These are phyloP conservation scores for Molanna angustata DNA, from an alignment of 2,888 invertebrate genomes.

Conservation along the genomic window DNA sequence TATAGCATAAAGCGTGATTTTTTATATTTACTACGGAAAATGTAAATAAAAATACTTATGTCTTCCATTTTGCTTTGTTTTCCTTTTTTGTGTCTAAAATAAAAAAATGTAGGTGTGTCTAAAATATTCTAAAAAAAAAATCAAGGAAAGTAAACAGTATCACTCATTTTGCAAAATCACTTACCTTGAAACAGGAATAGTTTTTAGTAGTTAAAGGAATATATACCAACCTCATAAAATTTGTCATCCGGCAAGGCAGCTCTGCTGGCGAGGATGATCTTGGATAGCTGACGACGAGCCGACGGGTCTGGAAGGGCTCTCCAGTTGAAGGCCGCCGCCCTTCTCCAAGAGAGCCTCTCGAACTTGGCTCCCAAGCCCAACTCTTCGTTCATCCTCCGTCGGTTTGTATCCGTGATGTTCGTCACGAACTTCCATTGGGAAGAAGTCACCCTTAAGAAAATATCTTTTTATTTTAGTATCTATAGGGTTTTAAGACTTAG, in stretches of 20 bases:
- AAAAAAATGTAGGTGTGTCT: too few relatives aligned
- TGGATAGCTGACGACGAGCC: slow-evolving; percentile 65
- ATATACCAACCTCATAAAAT: slow-evolving; percentile 62
- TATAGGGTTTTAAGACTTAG: too few relatives aligned
- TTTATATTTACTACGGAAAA: too few relatives aligned
- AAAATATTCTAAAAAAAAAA: too few relatives aligned
- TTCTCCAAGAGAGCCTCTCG: slow-evolving; percentile 71
- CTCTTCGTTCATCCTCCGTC: slow-evolving; percentile 68
- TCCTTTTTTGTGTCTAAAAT: too few relatives aligned
- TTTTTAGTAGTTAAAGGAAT: not conserved
- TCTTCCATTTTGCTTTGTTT: too few relatives aligned
- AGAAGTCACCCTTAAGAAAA: slow-evolving; percentile 55
- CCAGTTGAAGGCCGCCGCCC: slow-evolving; percentile 68
- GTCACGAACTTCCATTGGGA: slow-evolving; percentile 76
- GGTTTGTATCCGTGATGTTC: slow-evolving; percentile 70
- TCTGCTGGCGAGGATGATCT: slow-evolving; percentile 67
- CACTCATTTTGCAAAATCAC: too few relatives aligned
- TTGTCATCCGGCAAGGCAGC: slow-evolving; percentile 74
- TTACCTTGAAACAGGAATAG: too few relatives aligned
- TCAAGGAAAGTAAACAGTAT: too few relatives aligned
- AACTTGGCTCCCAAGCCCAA: slow-evolving; percentile 69
- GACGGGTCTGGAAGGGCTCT: slow-evolving; percentile 64
- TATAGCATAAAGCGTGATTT: too few relatives aligned
- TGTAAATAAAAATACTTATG: too few relatives aligned
- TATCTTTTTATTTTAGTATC: too few relatives aligned